A percentile compares a stretch with the other conserved stretches of the same genome.
phyloP scores from a whole-genome alignment of 1,140 invertebrate species.

The Solen grandis region DNA sequence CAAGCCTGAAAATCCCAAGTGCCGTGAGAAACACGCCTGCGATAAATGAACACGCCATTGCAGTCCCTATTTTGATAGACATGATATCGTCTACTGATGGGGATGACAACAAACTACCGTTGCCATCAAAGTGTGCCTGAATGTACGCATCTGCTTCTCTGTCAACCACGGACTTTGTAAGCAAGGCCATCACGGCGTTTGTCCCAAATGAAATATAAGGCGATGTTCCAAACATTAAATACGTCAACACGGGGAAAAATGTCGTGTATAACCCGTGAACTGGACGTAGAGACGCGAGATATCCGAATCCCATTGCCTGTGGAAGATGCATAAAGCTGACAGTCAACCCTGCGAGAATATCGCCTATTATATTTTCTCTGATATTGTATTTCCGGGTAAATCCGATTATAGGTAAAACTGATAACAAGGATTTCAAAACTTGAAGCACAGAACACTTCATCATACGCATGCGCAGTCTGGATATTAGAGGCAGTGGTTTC shows the following conservation, averaged over 20 bases:
- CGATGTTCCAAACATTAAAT: constrained; percentile 74
- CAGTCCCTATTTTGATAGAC: constrained; percentile 30
- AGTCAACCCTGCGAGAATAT: constrained; percentile 86
- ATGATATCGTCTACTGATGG: constrained; percentile 43
- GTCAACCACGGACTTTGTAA: constrained; percentile 62
- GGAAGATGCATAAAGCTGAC: constrained; percentile 95
- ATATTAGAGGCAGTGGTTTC: neutral
- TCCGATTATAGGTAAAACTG: constrained; percentile 56
- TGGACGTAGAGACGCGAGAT: constrained; percentile 79
- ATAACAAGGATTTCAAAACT: neutral
- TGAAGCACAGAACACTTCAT: neutral
- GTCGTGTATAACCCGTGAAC: constrained; percentile 74
- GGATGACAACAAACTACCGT: neutral
- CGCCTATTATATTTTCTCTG: constrained; percentile 67
- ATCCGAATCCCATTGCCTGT: constrained; percentile 56
- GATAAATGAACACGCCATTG: constrained; percentile 52
- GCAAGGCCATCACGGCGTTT: constrained; percentile 66
- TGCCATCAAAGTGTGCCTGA: too few species aligned
- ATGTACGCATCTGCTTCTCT: constrained; percentile 47
- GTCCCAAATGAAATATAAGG: constrained; percentile 73
- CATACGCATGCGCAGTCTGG: neutral
- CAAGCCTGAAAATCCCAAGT: constrained; percentile 91
- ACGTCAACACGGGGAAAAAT: constrained; percentile 72
- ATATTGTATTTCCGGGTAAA: constrained; percentile 67
- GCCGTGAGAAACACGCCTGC: constrained; percentile 79